These are phyloP conservation scores for Branchipolynoe longqiensis DNA, from an alignment of 2,888 invertebrate genomes.

Conservation along the genomic window DNA sequence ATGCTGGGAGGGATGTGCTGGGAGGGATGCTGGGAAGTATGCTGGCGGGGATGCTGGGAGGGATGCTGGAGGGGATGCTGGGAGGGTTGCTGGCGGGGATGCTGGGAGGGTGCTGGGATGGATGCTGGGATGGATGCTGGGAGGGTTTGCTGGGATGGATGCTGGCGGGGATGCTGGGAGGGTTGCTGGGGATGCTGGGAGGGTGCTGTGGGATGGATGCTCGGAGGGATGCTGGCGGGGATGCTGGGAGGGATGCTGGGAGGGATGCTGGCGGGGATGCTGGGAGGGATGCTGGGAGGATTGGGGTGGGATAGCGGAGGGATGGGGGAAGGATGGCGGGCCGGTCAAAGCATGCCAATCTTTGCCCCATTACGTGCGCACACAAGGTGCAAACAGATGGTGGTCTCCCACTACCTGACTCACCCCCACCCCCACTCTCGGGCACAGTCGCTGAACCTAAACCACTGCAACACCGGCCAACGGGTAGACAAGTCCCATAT, in stretches of 20 bases:
- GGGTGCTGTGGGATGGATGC: too few species aligned
- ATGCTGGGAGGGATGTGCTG: not conserved
- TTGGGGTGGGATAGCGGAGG: not conserved
- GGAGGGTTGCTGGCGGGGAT: not conserved
- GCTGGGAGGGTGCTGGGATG: not conserved
- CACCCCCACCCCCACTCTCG: too few species aligned
- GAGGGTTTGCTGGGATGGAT: too few species aligned
- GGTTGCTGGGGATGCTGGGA: too few species aligned
- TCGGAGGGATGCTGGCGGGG: not conserved
- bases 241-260: not conserved
- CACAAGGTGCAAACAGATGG: too few species aligned
- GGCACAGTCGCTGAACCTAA: too few species aligned
- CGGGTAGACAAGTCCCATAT: too few species aligned
- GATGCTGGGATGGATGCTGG: too few species aligned
- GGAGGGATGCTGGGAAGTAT: not conserved
- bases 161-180: not conserved
- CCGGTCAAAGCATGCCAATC: too few species aligned
- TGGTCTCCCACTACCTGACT: too few species aligned
- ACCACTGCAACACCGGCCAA: too few species aligned
- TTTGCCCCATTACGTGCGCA: too few species aligned
- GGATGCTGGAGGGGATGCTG: not conserved
- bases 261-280: not conserved
- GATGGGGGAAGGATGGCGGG: not conserved
- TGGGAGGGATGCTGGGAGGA: not conserved
- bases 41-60: not conserved